Conservation (phyloP, 2,113 vertebrate species). For the Phoxinus phoxinus region DNA sequence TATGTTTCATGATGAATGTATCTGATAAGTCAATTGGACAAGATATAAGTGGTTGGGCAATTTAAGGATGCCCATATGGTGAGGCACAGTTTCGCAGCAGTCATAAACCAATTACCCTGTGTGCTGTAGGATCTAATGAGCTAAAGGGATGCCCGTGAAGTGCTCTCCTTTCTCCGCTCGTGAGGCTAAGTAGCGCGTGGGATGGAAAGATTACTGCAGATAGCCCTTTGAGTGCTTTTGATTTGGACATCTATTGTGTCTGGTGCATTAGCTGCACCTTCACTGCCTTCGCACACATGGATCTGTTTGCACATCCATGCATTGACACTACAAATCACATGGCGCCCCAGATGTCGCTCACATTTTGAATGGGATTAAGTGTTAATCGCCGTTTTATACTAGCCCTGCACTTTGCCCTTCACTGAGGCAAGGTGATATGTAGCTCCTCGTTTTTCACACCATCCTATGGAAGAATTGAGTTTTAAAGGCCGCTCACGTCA, state of each 20-base stretch:
- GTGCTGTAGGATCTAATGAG: conserved; percentile 31
- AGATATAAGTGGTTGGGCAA: neutral
- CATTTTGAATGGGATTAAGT: conserved; percentile 22
- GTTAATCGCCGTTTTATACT: conserved; percentile 6
- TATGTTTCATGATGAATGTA: neutral
- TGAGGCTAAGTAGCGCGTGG: conserved; percentile 33
- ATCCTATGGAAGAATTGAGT: neutral
- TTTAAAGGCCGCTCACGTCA: neutral
- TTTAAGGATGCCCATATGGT: conserved; percentile 29
- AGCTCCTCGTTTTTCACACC: neutral
- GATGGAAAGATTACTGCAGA: conserved; percentile 43
- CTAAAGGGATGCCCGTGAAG: conserved; percentile 22
- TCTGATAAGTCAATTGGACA: neutral
- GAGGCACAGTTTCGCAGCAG: conserved; percentile 38
- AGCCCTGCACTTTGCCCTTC: neutral
- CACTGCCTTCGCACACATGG: conserved; percentile 13
- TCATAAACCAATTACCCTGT: conserved; percentile 39
- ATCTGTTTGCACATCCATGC: conserved; percentile 34
- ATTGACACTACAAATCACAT: neutral
- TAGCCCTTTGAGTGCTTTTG: conserved; percentile 40
- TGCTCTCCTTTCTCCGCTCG: conserved; percentile 5
- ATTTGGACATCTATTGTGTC: conserved; percentile 37
- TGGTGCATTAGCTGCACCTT: conserved; percentile 35
- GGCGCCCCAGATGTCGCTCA: neutral
- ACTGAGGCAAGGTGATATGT: neutral